These are phyloP conservation scores for Athene cunicularia DNA, from an alignment of 2,113 vertebrate species.

Conservation along the genomic window DNA sequence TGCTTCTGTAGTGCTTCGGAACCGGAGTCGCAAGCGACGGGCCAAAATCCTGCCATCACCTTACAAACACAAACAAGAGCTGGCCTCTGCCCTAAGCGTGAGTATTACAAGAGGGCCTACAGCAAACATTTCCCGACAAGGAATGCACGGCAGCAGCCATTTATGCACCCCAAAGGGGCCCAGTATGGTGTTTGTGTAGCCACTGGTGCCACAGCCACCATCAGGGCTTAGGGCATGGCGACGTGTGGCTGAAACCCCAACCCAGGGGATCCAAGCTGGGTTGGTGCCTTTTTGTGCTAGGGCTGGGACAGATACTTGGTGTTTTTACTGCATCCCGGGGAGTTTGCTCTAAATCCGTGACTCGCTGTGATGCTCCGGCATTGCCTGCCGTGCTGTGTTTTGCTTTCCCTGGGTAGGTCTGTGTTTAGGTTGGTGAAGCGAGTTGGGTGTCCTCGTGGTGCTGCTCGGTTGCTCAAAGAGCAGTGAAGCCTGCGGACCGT, in stretches of 20 bases:
- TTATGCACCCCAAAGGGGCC: not conserved
- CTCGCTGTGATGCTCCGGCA: not conserved
- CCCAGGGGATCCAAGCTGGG: not conserved
- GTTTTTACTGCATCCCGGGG: not conserved
- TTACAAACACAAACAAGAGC: not conserved
- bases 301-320: not conserved
- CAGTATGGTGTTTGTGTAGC: accelerated
- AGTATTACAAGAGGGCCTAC: accelerated
- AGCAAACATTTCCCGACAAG: not conserved
- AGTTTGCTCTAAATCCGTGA: not conserved
- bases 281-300: not conserved
- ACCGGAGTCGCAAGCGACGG: not conserved
- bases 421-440: not conserved
- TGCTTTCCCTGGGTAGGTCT: not conserved
- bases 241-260: accelerated
- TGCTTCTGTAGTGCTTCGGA: not conserved
- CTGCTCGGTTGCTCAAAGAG: not conserved
- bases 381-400: accelerated
- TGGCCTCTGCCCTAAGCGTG: not conserved
- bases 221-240: accelerated
- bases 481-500: not conserved
- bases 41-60: not conserved
- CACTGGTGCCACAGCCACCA: not conserved
- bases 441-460: not conserved
- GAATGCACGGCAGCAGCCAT: accelerated